Evolutionary conservation across 2,797 vertebrate species (phyloP), one percentile per base, ranked within the genome.

Genomic region (Chaunax sp.): DNA sequence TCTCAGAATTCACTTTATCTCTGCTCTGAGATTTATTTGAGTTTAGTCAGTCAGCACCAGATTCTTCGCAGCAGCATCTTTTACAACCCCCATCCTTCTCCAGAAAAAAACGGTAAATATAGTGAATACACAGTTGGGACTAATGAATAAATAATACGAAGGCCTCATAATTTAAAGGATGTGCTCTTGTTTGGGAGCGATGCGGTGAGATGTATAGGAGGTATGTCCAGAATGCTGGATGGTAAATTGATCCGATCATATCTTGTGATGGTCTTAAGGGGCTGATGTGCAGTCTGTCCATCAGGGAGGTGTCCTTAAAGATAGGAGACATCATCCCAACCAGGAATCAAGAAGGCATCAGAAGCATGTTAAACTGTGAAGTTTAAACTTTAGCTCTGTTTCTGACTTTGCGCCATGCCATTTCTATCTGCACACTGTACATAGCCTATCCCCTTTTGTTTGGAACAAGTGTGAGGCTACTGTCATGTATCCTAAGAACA

Each of bases 1-100:
- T 92, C 87, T 85, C 73, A 51, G 59, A 87, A 82, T 86, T 86
- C 77, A 86, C 80, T 90, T 91, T 84, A 86, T 85, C 78, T 82
- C 61, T 28, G 71, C 26, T 69, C 57, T 12, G 62, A 83, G 74
- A 89, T 86, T 82, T 78, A 87, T 80, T 88, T 82, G 40, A 82
- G 63, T 85, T 82, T 75, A 80, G 78, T 75, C 60, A 76, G 69
- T 76, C 69, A 65, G 69, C 44, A 50, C 2, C 19, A 19, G 37
- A 46, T 54, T 72, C 33, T 73, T 50, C 12, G 3, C 18, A 41
- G 70, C 69, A 37, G 35, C n/a, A 11, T 18, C 18, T 80, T 77
- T 72, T 47, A 74, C 23, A 20, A 18, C 2, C 35, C 12, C 30
- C 18, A n/a, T 1, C 16, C n/a, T 5, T 13, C 40, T 41, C 28